Base-by-base conservation (phyloP, 2,797 vertebrate species). In the Spatula clypeata region DNA sequence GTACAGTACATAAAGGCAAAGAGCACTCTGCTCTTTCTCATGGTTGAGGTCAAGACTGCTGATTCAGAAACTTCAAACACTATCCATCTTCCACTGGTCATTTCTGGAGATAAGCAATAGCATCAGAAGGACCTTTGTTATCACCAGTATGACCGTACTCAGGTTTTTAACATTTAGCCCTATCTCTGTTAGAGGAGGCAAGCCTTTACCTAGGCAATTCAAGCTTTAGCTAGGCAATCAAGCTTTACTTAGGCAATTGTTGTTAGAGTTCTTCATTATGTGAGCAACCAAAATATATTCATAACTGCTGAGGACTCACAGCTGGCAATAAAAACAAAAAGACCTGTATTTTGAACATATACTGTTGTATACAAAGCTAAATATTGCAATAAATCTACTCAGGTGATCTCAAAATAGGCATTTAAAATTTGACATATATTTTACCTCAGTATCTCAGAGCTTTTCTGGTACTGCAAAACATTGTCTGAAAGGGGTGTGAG, bases 401-500 rank as follows among this genome's bases (percentile, higher is more conserved):
- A 21, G 3, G 5, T 23, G 49, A 29, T 54, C 29, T 88, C 16
- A 53, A 73, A 67, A 40, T n/a, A 7, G 9, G 10, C 17, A 71
- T 55, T 51, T 83, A 64, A 45, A 76, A 64, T 79, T 91, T 74
- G 27, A 4, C 11, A 40, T 58, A 13, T 32, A 72, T n/a, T 92
- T 89, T 67, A 65, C 4, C 19, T 76, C 31, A 40, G 9, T 29
- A 29, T 11, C 26, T 79, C 38, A 64, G 90, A 87, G 17, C 1
- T 74, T 88, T 90, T 61, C 17, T 40, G 24, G 44, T 24, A 38
- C 13, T n/a, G 13, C 18, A 73, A 14, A 13, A 27, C 47, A 32
- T 29, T 31, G 55, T 12, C 31, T 57, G 26, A 73, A 62, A 60
- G 11, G 1, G 0, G 1, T 20, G 13, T 13, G 6, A 21, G 18